Evolutionary conservation across 2,888 invertebrate genomes (phyloP).

Genomic region (Hirtodrosophila confusa): DNA sequence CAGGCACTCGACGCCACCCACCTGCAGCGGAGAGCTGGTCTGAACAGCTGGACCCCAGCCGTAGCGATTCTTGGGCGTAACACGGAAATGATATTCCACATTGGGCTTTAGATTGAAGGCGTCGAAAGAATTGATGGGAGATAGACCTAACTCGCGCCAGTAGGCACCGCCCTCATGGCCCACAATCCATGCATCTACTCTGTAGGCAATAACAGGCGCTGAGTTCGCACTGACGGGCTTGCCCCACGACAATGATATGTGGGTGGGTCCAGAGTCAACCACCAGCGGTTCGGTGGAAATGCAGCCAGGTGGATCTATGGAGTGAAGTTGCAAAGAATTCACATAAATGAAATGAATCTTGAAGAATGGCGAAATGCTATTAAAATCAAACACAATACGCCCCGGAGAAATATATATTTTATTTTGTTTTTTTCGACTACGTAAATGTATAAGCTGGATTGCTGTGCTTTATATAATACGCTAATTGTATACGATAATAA

Average conservation of each 20-base stretch:
- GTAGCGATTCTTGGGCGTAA: slow-evolving; percentile 94
- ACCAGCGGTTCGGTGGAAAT: slow-evolving; percentile 90
- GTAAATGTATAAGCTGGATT: slow-evolving; percentile 81
- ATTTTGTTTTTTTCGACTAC: slow-evolving; percentile 76
- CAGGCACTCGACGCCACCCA: slow-evolving; percentile 88
- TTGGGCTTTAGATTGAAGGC: slow-evolving; percentile 92
- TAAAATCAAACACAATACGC: slow-evolving; percentile 72
- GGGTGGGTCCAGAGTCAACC: slow-evolving; percentile 92
- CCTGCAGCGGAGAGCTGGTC: slow-evolving; percentile 87
- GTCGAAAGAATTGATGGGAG: slow-evolving; percentile 92
- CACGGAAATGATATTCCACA: slow-evolving; percentile 93
- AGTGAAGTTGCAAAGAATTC: slow-evolving; percentile 6
- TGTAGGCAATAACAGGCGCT: slow-evolving; percentile 92
- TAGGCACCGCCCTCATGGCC: slow-evolving; percentile 93
- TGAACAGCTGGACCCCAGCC: slow-evolving; percentile 94
- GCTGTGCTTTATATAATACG: slow-evolving; percentile 80
- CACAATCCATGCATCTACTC: slow-evolving; percentile 91
- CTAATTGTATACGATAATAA: slow-evolving; percentile 72
- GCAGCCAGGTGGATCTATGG: slow-evolving; percentile 91
- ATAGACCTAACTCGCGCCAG: slow-evolving; percentile 92
- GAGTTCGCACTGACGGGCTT: slow-evolving; percentile 88
- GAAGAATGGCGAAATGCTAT: slow-evolving; percentile 13
- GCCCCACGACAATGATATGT: slow-evolving; percentile 93
- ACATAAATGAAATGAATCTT: slow-evolving; percentile 11
- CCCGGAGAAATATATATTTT: slow-evolving; percentile 83